These are phyloP conservation scores for Protaetia brevitarsis DNA, from an alignment of 1,140 invertebrate species.

Conservation along the genomic window DNA sequence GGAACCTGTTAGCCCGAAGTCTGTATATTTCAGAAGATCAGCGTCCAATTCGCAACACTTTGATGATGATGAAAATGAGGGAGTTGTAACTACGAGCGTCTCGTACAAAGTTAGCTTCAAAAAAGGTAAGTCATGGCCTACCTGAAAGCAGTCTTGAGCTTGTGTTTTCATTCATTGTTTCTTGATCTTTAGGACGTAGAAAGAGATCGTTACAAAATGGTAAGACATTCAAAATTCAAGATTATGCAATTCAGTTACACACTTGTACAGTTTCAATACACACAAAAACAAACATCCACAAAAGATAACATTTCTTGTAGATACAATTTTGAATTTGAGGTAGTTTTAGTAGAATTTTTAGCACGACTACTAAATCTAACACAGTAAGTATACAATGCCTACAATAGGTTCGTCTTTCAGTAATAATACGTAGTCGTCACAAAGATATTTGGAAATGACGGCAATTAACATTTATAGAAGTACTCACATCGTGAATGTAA, in stretches of 20 bases:
- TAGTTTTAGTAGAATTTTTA: too few relatives aligned
- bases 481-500: too few relatives aligned
- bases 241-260: background rate
- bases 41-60: constrained; percentile 44
- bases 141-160: background rate
- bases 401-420: too few relatives aligned
- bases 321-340: too few relatives aligned
- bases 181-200: constrained; percentile 22
- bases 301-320: background rate
- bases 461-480: too few relatives aligned
- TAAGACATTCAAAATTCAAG: constrained; percentile 9
- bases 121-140: constrained; percentile 52
- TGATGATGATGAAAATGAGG: constrained; percentile 51
- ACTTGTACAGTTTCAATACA: background rate
- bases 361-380: too few relatives aligned
- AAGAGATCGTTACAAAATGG: constrained; percentile 22
- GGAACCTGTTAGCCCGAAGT: constrained; percentile 40
- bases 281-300: background rate
- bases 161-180: background rate
- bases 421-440: too few relatives aligned
- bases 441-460: too few relatives aligned
- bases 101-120: constrained; percentile 58
- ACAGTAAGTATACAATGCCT: too few relatives aligned
- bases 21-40: constrained; percentile 49
- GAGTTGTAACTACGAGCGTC: constrained; percentile 58